Percentiles rank a stretch among this genome's conserved stretches.
Evolutionary conservation across 2,888 invertebrate species (phyloP).

Genomic region (Stramonita haemastoma): DNA sequence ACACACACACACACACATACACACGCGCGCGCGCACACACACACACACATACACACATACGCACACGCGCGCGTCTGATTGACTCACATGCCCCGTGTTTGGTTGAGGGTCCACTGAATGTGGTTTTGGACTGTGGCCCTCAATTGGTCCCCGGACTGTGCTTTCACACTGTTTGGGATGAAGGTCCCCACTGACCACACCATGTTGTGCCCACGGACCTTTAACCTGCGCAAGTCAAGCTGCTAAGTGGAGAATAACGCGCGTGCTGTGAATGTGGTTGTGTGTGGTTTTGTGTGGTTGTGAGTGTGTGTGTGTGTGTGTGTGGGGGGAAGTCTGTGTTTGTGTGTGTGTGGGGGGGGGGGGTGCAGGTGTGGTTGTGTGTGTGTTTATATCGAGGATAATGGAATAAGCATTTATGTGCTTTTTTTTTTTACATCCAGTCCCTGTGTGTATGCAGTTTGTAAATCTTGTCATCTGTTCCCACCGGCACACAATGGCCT

Average conservation of each 20-base stretch:
- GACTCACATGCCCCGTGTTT: conserved; percentile 51
- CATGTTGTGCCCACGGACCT: conserved; percentile 53
- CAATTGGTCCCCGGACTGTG: conserved; percentile 44
- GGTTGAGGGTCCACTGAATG: conserved; percentile 45
- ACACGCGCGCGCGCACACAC: background rate
- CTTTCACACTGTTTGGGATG: conserved; percentile 44
- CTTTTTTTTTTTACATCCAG: too few relatives aligned
- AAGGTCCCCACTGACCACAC: conserved; percentile 50
- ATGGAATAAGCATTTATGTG: too few relatives aligned
- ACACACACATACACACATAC: background rate
- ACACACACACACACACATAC: background rate
- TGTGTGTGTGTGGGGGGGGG: too few relatives aligned
- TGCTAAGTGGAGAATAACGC: background rate
- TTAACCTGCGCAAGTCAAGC: conserved; percentile 38
- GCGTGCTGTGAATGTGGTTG: background rate
- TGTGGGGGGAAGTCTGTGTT: background rate
- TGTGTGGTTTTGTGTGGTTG: background rate
- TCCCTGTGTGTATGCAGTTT: too few relatives aligned
- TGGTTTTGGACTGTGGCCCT: conserved; percentile 46
- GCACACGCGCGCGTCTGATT: background rate
- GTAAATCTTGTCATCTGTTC: too few relatives aligned
- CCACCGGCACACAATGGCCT: too few relatives aligned
- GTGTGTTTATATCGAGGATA: too few relatives aligned
- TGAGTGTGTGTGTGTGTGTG: conserved; percentile 13
- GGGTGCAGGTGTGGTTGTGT: too few relatives aligned